Evolutionary conservation across 2,797 vertebrate species (phyloP).

Genomic region (Saxicola maurus): DNA sequence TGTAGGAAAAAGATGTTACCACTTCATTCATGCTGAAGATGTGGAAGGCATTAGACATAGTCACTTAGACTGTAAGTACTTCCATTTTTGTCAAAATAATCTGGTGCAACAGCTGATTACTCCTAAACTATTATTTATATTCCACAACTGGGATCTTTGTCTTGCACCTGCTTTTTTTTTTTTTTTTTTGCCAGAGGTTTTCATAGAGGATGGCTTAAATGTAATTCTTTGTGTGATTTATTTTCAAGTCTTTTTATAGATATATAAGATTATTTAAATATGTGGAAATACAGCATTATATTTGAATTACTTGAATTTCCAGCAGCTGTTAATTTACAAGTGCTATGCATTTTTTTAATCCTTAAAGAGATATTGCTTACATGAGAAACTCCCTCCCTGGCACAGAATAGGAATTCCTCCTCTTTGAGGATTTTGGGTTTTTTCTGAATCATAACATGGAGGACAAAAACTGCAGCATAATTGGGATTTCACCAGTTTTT

Average conservation of each 20-base stretch:
- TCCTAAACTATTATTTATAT: not conserved
- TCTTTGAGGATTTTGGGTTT: not conserved
- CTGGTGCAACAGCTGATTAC: not conserved
- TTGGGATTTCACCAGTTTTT: not conserved
- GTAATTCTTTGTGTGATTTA: not conserved
- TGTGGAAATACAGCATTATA: not conserved
- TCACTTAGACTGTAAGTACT: conserved; percentile 95
- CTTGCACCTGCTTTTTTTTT: not conserved
- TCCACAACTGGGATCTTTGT: not conserved
- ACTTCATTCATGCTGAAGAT: conserved; percentile 97
- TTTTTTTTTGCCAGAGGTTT: not conserved
- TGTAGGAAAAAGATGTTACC: conserved; percentile 95
- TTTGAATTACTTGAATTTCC: not conserved
- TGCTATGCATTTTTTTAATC: not conserved
- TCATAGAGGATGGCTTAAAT: not conserved
- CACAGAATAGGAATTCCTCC: not conserved
- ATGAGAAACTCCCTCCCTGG: not conserved
- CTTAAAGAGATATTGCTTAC: not conserved
- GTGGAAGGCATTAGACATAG: conserved; percentile 95
- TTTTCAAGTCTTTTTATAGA: not conserved
- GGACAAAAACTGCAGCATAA: not conserved
- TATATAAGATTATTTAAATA: not conserved
- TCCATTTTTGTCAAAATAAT: not conserved
- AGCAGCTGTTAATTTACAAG: not conserved
- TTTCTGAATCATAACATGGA: not conserved